These are phyloP conservation scores for Phenganax marumi DNA, from an alignment of 92 coral and sea anemone species.

Conservation along the genomic window DNA sequence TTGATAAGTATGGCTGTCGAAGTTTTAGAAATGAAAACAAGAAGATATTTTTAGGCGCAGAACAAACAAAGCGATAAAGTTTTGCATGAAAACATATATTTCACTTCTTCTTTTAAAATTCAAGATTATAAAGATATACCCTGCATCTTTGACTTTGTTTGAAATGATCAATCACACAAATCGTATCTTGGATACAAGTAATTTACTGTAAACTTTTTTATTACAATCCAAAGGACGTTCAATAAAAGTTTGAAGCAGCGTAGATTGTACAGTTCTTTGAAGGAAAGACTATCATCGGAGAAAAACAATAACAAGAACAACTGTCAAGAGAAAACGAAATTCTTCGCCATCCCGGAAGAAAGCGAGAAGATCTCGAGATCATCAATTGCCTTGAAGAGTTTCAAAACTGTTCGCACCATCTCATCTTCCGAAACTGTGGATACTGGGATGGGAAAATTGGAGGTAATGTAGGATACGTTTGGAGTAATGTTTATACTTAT, in stretches of 20 bases:
- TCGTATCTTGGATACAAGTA: neutral
- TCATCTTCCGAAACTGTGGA: neutral
- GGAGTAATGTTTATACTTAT: too few relatives aligned
- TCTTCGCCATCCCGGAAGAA: neutral
- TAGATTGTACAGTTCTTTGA: neutral
- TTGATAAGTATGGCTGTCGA: too few relatives aligned
- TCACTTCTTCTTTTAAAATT: too few relatives aligned
- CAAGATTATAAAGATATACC: neutral
- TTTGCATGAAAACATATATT: too few relatives aligned
- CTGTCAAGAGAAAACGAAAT: neutral
- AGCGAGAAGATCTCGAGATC: neutral
- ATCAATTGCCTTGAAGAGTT: slow-evolving; percentile 4
- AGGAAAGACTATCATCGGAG: neutral
- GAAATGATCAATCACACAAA: too few relatives aligned
- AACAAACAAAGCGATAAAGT: too few relatives aligned
- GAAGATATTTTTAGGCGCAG: too few relatives aligned
- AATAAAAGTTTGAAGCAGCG: neutral
- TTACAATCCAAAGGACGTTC: neutral
- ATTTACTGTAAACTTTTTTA: neutral
- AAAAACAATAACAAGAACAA: neutral
- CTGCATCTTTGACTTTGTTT: neutral
- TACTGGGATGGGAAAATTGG: neutral
- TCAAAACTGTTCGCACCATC: neutral
- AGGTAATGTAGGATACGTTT: neutral
- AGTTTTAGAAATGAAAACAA: too few relatives aligned